phyloP scores from a whole-genome alignment of 92 coral and sea anemone species.

The Pocillopora meandrina region DNA sequence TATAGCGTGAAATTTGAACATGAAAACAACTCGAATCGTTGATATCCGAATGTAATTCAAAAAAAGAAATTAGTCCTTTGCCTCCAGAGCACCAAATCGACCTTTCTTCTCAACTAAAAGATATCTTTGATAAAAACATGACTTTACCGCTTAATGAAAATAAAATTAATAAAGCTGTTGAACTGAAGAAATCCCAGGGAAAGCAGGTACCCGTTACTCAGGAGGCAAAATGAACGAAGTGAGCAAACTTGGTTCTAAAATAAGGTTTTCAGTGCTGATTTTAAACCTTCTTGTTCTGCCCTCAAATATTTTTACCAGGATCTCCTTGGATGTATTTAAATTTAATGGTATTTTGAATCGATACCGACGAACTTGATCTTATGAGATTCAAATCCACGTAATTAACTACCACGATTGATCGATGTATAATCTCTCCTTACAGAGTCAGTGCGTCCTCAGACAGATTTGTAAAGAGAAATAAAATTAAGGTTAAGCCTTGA shows the following conservation, averaged over 20 bases:
- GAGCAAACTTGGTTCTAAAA: background rate
- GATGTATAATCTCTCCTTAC: background rate
- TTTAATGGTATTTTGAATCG: too few relatives aligned
- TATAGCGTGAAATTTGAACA: constrained; percentile 1
- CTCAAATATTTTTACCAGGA: too few relatives aligned
- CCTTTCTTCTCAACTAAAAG: background rate
- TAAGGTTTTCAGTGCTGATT: too few relatives aligned
- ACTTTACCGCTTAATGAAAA: background rate
- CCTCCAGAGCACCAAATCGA: background rate
- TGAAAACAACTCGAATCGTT: background rate
- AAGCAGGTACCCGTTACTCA: constrained; percentile 30
- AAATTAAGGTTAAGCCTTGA: background rate
- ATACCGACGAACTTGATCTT: background rate
- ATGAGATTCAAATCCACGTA: background rate
- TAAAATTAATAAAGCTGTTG: background rate
- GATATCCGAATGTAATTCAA: too few relatives aligned
- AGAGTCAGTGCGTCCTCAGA: background rate
- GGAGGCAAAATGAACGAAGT: background rate
- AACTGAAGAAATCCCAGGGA: constrained; percentile 12
- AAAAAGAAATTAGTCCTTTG: background rate
- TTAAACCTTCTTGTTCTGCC: too few relatives aligned
- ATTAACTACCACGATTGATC: background rate
- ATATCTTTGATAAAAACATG: background rate
- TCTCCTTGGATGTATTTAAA: too few relatives aligned
- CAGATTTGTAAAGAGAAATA: background rate